Evolutionary conservation across 2,797 vertebrate species (phyloP).

Genomic region (Cuniculus paca): DNA sequence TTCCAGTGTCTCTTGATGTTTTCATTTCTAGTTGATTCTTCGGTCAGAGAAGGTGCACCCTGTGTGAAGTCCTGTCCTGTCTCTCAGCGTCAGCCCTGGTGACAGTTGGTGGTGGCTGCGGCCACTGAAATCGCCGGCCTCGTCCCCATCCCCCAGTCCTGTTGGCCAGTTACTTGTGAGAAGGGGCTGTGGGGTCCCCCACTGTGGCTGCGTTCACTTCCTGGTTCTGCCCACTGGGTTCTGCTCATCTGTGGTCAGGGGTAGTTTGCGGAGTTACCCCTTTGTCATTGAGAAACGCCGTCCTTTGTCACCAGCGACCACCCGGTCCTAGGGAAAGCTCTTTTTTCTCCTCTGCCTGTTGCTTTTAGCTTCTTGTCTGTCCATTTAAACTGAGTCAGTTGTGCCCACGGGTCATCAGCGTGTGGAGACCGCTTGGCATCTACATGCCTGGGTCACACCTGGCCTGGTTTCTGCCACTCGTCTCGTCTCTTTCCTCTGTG

Average conservation of each 20-base stretch:
- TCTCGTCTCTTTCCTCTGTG: background rate
- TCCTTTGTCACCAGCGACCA: background rate
- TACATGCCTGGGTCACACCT: background rate
- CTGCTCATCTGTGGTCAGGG: background rate
- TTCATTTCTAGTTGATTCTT: background rate
- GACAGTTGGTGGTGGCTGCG: fast-evolving
- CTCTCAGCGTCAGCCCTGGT: background rate
- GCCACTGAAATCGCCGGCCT: background rate
- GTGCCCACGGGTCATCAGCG: background rate
- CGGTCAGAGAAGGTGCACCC: background rate
- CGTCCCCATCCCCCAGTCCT: background rate
- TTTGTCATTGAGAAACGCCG: background rate
- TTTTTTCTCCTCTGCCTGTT: background rate
- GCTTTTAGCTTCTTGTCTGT: background rate
- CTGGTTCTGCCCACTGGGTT: background rate
- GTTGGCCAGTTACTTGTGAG: background rate
- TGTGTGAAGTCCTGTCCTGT: fast-evolving
- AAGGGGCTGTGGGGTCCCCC: background rate
- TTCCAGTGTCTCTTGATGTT: background rate
- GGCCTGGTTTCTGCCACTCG: background rate
- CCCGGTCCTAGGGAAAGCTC: background rate
- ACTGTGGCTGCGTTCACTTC: no score
- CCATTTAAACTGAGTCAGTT: background rate
- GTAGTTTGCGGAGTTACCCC: background rate
- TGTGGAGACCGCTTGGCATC: background rate